Evolutionary conservation across 2,113 vertebrate species (phyloP).

Genomic region (Brienomyrus brachyistius): DNA sequence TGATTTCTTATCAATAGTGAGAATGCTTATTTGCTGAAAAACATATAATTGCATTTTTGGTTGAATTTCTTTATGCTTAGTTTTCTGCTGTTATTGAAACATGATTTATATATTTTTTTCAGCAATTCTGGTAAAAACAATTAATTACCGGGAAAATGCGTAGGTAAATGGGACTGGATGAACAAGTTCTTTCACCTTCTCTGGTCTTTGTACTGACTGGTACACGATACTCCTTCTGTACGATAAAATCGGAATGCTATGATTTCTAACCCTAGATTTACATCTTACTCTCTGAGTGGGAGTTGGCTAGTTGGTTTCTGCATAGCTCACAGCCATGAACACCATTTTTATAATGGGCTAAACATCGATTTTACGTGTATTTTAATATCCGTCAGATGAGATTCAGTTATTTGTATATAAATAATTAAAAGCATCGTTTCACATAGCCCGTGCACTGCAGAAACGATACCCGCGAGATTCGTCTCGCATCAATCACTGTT

Average conservation of each 20-base stretch:
- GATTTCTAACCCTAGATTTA: background rate
- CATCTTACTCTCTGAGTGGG: background rate
- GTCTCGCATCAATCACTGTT: conserved; percentile 3
- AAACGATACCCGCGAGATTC: background rate
- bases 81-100: background rate
- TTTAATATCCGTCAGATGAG: background rate
- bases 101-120: background rate
- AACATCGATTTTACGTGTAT: background rate
- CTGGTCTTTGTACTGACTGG: background rate
- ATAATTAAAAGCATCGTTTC: background rate
- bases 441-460: too few species aligned
- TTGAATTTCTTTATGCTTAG: background rate
- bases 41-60: background rate
- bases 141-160: background rate
- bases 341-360: background rate
- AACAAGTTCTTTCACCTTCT: background rate
- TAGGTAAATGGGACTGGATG: background rate
- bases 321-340: background rate
- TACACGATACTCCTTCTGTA: background rate
- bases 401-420: background rate
- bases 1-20: background rate
- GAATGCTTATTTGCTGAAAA: background rate
- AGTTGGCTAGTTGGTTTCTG: background rate
- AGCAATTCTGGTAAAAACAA: background rate
- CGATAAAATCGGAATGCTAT: background rate